Evolutionary conservation across 1,140 invertebrate species (phyloP), one percentile per base, ranked within the genome.

Genomic region (Drosophila pallidifrons): DNA sequence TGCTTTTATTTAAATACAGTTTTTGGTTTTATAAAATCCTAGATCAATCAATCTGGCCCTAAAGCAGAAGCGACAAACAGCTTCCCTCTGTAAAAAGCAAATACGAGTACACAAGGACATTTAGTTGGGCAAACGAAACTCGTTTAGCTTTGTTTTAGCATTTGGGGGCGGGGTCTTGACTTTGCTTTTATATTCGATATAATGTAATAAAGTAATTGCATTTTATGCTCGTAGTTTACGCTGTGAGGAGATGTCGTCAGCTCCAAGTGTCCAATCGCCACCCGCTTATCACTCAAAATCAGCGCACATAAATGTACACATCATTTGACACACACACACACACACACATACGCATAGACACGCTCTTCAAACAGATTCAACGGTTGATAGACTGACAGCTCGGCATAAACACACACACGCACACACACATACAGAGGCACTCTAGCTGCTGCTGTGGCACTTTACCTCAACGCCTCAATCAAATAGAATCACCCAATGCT

Each of bases 131-230:
- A 51, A 25, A 51, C 16, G 15, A 43, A 20, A 43, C 8, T 28
- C 47, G 16, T 25, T 10, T 49, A 49, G 47, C 16, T 7, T 49
- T 49, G 5, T 20, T 30, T 6, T 32, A 15, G 11, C 13, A 32
- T n/a, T 32, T 32, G 6, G 35, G 10, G 35, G 35, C 7, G 51
- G 28, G 41, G 3, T 25, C 11, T 32, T 52, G 25, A 52, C 15
- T 55, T 38, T 8, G 4, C 45, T 38, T 25, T 8, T 2, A 41
- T 8, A 10, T 30, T 35, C 30, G 5, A 32, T 13, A 58, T 49
- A 58, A 72, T 51, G 51, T 72, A 58, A 58, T 72, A 72, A 66
- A 66, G 61, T 58, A 72, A 72, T 72, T 65, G 69, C 61, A 72
- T 72, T 66, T 72, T 43, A 66, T 66, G 13, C 41, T 43, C n/a